phyloP scores from a whole-genome alignment of 2,113 vertebrate species.

The Scartelaos histophorus region DNA sequence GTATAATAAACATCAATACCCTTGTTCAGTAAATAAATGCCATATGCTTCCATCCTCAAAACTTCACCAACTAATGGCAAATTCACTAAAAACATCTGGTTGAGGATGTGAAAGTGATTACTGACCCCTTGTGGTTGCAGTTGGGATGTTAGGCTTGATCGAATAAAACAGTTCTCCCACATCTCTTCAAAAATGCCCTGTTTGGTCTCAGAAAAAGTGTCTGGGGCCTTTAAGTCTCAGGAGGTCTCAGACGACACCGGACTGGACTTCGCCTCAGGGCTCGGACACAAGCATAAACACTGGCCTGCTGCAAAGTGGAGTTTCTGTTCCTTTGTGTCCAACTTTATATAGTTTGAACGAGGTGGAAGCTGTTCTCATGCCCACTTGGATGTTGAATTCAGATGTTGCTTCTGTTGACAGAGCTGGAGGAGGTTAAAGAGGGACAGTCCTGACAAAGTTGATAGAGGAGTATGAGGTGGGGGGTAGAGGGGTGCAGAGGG shows the following conservation, averaged over 20 bases:
- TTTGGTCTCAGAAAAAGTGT: conserved; percentile 50
- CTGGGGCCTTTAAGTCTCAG: conserved; percentile 51
- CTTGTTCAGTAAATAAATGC: background rate
- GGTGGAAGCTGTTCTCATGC: background rate
- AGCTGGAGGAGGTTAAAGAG: conserved; percentile 20
- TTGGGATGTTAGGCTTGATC: background rate
- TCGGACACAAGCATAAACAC: background rate
- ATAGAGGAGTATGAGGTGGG: background rate
- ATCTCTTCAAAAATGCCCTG: background rate
- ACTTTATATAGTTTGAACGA: background rate
- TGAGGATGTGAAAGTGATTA: background rate
- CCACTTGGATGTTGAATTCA: background rate
- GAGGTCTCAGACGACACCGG: conserved; percentile 43
- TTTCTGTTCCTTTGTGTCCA: background rate
- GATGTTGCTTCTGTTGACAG: conserved; percentile 1
- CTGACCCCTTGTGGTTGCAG: conserved; percentile 3
- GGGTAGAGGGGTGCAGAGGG: conserved; percentile 38
- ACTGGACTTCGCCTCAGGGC: too few species aligned
- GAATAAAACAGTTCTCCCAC: background rate
- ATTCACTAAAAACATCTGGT: background rate
- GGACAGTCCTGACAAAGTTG: conserved; percentile 20
- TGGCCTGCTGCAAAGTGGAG: background rate
- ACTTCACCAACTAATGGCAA: background rate
- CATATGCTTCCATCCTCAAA: background rate
- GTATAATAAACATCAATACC: too few species aligned